A percentile compares a stretch with the other conserved stretches of the same genome.
Evolutionary conservation across 2,888 invertebrate species (phyloP).

Genomic region (Amphipoea lucens): DNA sequence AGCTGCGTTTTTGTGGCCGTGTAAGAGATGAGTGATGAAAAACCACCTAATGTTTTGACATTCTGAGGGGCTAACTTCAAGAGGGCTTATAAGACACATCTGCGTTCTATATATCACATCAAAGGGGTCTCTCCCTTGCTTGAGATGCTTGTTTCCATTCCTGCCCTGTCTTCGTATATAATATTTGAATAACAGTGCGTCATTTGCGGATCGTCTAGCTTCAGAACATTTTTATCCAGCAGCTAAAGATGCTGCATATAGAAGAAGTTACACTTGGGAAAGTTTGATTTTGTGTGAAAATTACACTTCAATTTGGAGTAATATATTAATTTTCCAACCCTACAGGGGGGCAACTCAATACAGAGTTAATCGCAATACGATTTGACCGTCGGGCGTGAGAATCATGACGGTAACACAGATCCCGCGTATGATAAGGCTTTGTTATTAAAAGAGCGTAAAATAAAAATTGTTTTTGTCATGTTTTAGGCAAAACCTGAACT

Average conservation of each 20-base stretch:
- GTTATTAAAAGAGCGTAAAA: conserved; percentile 31
- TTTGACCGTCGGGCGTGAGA: conserved; percentile 47
- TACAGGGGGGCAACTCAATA: not conserved
- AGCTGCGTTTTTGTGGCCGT: not conserved
- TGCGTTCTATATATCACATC: not conserved
- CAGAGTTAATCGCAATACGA: conserved; percentile 24
- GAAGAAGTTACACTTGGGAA: not conserved
- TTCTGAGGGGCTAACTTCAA: not conserved
- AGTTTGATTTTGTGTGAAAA: not conserved
- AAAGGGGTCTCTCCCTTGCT: not conserved
- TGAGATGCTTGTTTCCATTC: not conserved
- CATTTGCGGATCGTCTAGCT: not conserved
- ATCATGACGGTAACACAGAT: conserved; percentile 47
- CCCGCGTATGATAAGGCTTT: conserved; percentile 41
- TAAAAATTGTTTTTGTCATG: conserved; percentile 19
- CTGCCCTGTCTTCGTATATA: not conserved
- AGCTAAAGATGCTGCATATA: not conserved
- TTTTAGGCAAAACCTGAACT: conserved; percentile 97
- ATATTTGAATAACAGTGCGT: too few species aligned
- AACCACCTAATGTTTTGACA: not conserved
- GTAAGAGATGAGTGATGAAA: not conserved
- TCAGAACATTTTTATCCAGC: not conserved
- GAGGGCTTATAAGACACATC: not conserved
- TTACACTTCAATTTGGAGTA: not conserved
- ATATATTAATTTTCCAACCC: not conserved